A percentile compares a stretch with the other conserved stretches of the same genome.
Conservation (phyloP, 2,113 vertebrate genomes). For the Uria aalge region DNA sequence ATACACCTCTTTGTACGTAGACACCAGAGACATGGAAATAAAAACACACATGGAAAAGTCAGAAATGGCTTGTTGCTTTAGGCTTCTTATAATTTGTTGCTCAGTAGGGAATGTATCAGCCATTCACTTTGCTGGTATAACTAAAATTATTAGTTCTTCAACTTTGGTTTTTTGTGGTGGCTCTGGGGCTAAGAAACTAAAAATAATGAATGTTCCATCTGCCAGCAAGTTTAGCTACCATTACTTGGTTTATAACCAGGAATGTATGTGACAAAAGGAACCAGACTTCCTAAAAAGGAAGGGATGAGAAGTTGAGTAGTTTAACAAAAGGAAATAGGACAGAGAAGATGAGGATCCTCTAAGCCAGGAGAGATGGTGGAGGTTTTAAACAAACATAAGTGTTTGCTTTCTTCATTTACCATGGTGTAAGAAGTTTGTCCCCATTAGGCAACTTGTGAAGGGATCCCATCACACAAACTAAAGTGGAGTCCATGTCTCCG, state of each 20-base stretch:
- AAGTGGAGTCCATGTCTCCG: not conserved
- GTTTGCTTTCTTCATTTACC: not conserved
- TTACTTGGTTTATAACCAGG: not conserved
- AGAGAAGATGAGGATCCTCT: not conserved
- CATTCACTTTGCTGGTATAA: not conserved
- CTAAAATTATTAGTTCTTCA: not conserved
- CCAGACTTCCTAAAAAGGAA: not conserved
- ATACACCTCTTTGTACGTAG: not conserved
- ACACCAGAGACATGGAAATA: not conserved
- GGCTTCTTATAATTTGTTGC: not conserved
- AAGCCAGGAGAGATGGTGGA: not conserved
- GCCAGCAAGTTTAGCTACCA: not conserved
- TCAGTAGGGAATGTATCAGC: not conserved
- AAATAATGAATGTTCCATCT: not conserved
- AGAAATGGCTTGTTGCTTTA: conserved; percentile 8
- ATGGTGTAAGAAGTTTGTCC: not conserved
- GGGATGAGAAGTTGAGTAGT: not conserved
- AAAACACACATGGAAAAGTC: not conserved
- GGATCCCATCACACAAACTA: not conserved
- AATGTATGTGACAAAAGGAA: not conserved
- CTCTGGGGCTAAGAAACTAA: not conserved
- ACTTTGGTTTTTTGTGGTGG: not conserved
- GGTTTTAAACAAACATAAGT: not conserved
- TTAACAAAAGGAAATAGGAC: not conserved
- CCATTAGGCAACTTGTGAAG: not conserved